Evolutionary conservation across 2,888 invertebrate genomes (phyloP).

Genomic region (Andrena marginata): DNA sequence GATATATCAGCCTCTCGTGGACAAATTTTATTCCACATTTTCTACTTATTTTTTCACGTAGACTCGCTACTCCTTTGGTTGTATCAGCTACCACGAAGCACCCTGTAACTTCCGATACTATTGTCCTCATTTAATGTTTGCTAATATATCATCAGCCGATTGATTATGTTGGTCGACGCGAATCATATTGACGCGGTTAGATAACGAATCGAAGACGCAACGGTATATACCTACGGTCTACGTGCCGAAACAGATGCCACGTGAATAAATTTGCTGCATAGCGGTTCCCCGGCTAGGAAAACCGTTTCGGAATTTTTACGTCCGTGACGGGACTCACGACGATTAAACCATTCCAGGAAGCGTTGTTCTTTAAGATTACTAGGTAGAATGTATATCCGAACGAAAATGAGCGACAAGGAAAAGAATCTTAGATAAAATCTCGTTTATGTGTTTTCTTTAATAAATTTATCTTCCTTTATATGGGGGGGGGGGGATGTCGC

Average conservation of each 20-base stretch:
- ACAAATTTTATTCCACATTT: too few species aligned
- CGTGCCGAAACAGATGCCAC: slow-evolving; percentile 41
- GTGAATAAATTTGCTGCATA: slow-evolving; percentile 48
- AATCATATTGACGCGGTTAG: slow-evolving; percentile 21
- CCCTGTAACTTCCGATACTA: not conserved
- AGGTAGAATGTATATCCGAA: not conserved
- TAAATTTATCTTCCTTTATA: too few species aligned
- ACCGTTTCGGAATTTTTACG: slow-evolving; percentile 30
- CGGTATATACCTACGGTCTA: slow-evolving; percentile 27
- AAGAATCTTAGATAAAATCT: not conserved
- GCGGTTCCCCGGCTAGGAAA: slow-evolving; percentile 34
- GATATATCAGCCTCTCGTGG: too few species aligned
- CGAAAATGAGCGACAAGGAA: too few species aligned
- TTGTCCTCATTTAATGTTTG: slow-evolving; percentile 2
- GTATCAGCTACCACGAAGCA: too few species aligned
- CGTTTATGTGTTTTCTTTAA: not conserved
- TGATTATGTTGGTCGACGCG: not conserved
- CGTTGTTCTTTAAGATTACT: slow-evolving; percentile 1
- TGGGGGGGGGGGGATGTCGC: too few species aligned
- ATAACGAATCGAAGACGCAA: slow-evolving; percentile 30
- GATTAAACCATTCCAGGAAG: slow-evolving; percentile 8
- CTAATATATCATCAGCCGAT: not conserved
- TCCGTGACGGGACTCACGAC: slow-evolving; percentile 2
- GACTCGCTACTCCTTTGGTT: too few species aligned
- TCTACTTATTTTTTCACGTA: too few species aligned